A percentile compares a stretch with the other conserved stretches of the same genome.
Evolutionary conservation across 2,888 invertebrate genomes (phyloP).

Genomic region (Actias luna): DNA sequence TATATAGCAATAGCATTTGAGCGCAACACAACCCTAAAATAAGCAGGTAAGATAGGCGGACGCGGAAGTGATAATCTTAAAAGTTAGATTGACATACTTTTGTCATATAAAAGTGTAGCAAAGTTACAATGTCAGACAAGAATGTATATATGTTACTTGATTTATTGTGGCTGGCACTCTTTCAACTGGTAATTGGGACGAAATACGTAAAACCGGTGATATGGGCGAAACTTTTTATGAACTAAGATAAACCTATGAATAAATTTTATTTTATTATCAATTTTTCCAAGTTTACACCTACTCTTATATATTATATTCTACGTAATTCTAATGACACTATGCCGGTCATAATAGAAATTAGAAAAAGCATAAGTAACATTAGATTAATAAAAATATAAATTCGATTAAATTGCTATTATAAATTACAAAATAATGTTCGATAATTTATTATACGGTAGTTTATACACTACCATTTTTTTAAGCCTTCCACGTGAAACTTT

Average conservation of each 20-base stretch:
- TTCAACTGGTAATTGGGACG: conserved; percentile 69
- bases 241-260: conserved; percentile 21
- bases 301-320: neutral
- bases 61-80: conserved; percentile 76
- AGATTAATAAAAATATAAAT: too few species aligned
- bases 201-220: conserved; percentile 56
- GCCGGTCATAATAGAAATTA: neutral
- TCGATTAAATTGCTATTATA: too few species aligned
- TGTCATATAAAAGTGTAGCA: conserved; percentile 65
- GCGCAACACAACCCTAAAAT: conserved; percentile 18
- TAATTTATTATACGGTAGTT: too few species aligned
- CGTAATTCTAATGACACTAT: neutral
- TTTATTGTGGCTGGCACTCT: conserved; percentile 68
- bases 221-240: conserved; percentile 47
- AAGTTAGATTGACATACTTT: conserved; percentile 79
- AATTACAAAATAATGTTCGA: too few species aligned
- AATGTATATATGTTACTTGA: conserved; percentile 56
- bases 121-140: conserved; percentile 67
- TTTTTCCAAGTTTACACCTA: neutral
- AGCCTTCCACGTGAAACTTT: too few species aligned
- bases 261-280: neutral
- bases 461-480: too few species aligned
- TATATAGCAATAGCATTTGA: neutral
- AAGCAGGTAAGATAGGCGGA: conserved; percentile 67
- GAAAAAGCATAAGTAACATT: too few species aligned